A percentile compares a stretch with the other conserved stretches of the same genome.
Conservation (phyloP, 1,140 invertebrate species). For the Drosophila tani region DNA sequence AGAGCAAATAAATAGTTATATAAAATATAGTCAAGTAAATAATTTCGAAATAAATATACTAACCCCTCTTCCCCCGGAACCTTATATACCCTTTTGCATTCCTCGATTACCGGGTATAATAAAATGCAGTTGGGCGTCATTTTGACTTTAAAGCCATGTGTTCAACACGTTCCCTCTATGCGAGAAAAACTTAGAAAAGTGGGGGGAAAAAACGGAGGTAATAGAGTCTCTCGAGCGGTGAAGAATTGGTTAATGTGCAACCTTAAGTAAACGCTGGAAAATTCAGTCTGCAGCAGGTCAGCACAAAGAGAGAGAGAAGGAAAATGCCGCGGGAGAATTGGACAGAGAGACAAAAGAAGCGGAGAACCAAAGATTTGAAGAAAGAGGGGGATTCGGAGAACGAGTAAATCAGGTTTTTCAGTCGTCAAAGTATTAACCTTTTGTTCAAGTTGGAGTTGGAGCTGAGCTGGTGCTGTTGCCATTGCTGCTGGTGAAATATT, state of each 20-base stretch:
- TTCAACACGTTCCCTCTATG: conserved; percentile 34
- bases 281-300: conserved; percentile 73
- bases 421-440: conserved; percentile 80
- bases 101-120: neutral
- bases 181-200: neutral
- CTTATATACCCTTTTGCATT: neutral
- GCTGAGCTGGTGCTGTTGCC: conserved; percentile 7
- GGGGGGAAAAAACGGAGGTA: neutral
- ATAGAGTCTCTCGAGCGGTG: conserved; percentile 12
- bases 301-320: conserved; percentile 26
- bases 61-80: no score
- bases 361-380: conserved; percentile 5
- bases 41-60: neutral
- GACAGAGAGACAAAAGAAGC: conserved; percentile 12
- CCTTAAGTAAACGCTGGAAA: conserved; percentile 64
- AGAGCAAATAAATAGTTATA: no score
- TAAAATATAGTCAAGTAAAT: no score
- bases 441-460: conserved; percentile 43
- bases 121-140: conserved; percentile 23
- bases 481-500: conserved; percentile 69
- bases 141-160: conserved; percentile 38
- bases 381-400: conserved; percentile 43
- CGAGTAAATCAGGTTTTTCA: conserved; percentile 80
- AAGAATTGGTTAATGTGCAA: conserved; percentile 24
- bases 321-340: conserved; percentile 27